These are phyloP conservation scores for Styela plicata DNA, from an alignment of 23 tunicate genomes.

Conservation along the genomic window DNA sequence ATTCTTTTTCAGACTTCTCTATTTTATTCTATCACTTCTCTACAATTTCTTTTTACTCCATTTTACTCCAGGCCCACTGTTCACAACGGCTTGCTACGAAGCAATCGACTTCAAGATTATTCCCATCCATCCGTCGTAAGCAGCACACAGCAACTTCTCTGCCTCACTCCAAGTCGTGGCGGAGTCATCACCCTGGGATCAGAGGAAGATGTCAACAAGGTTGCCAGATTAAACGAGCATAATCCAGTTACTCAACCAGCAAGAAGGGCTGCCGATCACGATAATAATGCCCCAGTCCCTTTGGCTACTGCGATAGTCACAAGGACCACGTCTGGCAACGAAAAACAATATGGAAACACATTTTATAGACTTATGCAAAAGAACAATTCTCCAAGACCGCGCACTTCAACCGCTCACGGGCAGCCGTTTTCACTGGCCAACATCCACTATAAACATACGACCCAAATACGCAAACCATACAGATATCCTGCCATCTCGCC, in stretches of 20 bases:
- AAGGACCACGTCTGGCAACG: background rate
- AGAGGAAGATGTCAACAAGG: background rate
- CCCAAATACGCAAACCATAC: slow-evolving; percentile 25
- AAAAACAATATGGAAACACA: background rate
- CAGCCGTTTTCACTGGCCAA: slow-evolving; percentile 1
- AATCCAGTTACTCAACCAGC: background rate
- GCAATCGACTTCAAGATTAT: slow-evolving; percentile 44
- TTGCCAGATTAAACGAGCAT: slow-evolving; percentile 15
- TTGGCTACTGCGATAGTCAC: slow-evolving; percentile 28
- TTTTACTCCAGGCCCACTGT: slow-evolving; percentile 4
- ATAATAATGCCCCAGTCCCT: background rate
- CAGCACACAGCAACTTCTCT: slow-evolving; percentile 45
- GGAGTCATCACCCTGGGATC: slow-evolving; percentile 24
- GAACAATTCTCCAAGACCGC: slow-evolving; percentile 8
- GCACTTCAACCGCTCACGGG: background rate
- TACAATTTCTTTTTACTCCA: too few relatives aligned
- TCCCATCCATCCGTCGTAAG: slow-evolving; percentile 59
- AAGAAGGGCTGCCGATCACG: background rate
- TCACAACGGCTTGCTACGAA: slow-evolving; percentile 20
- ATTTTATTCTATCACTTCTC: too few relatives aligned
- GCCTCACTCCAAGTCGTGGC: slow-evolving; percentile 47
- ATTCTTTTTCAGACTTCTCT: too few relatives aligned
- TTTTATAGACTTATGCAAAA: slow-evolving; percentile 27
- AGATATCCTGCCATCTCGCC: slow-evolving; percentile 34
- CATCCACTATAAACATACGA: slow-evolving; percentile 24